Conservation (phyloP, 2,113 vertebrate species). For the Brachyistius frenatus region DNA sequence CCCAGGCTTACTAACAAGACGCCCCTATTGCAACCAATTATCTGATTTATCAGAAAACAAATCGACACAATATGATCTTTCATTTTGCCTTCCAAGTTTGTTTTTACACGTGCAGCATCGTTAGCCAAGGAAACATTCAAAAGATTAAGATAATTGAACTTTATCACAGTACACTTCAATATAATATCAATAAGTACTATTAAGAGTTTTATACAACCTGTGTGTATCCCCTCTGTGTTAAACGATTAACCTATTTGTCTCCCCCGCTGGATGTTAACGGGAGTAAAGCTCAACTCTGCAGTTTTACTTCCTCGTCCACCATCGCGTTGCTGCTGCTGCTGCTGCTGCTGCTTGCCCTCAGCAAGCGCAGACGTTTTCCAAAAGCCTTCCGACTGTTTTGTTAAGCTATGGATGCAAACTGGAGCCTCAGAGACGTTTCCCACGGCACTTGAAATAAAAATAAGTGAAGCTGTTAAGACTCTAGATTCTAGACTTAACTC, state of each 20-base stretch:
- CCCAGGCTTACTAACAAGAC: constrained; percentile 13
- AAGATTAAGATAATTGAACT: constrained; percentile 22
- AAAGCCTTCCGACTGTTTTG: neutral
- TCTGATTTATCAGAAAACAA: constrained; percentile 48
- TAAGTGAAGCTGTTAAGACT: too few species aligned
- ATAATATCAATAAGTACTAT: neutral
- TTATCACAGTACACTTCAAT: neutral
- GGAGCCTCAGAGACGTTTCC: neutral
- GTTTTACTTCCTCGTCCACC: constrained; percentile 32
- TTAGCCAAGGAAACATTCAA: constrained; percentile 47
- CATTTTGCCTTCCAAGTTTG: constrained; percentile 16
- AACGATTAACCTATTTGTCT: neutral
- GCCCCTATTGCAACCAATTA: constrained; percentile 52
- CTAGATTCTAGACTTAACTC: too few species aligned
- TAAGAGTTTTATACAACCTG: constrained; percentile 1
- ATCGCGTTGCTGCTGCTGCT: neutral
- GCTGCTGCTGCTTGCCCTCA: neutral
- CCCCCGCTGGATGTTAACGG: neutral
- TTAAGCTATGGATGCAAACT: neutral
- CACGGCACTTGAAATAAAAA: neutral
- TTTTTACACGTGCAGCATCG: constrained; percentile 31
- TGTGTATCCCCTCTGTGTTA: neutral
- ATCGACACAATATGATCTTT: constrained; percentile 1
- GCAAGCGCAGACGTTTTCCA: neutral
- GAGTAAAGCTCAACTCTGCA: neutral